Percentiles rank a stretch among this genome's conserved stretches.
phyloP scores from a whole-genome alignment of 2,113 vertebrate genomes.

The Pithys albifrons region DNA sequence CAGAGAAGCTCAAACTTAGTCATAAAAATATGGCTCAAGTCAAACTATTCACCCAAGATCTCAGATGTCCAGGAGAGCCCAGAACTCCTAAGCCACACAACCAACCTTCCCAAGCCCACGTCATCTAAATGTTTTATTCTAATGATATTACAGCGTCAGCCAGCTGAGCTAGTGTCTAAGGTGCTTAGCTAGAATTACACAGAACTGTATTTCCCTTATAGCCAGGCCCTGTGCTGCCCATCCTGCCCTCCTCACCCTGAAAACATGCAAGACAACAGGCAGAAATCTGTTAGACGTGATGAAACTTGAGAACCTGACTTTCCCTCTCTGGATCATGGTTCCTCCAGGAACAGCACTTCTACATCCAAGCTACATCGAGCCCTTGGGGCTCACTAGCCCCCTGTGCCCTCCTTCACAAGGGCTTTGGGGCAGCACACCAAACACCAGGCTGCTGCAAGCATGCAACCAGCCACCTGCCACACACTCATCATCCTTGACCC shows the following conservation, averaged over 20 bases:
- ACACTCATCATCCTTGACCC: neutral
- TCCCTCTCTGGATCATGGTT: neutral
- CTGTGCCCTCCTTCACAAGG: neutral
- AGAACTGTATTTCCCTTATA: conserved; percentile 3
- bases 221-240: neutral
- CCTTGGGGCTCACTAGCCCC: neutral
- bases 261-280: neutral
- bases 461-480: neutral
- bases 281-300: neutral
- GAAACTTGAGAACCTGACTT: neutral
- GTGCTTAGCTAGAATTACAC: conserved; percentile 40
- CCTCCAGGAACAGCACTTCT: neutral
- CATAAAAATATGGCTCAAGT: neutral
- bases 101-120: neutral
- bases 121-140: conserved; percentile 48
- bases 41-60: neutral
- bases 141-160: neutral
- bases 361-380: neutral
- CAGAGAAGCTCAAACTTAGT: neutral
- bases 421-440: neutral
- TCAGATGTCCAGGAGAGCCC: neutral
- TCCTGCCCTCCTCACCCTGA: neutral
- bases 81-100: neutral
- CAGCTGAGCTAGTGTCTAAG: conserved; percentile 18
- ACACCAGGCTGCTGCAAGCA: neutral